Base-by-base conservation (phyloP, 1,140 invertebrate genomes). In the Bombus impatiens region DNA sequence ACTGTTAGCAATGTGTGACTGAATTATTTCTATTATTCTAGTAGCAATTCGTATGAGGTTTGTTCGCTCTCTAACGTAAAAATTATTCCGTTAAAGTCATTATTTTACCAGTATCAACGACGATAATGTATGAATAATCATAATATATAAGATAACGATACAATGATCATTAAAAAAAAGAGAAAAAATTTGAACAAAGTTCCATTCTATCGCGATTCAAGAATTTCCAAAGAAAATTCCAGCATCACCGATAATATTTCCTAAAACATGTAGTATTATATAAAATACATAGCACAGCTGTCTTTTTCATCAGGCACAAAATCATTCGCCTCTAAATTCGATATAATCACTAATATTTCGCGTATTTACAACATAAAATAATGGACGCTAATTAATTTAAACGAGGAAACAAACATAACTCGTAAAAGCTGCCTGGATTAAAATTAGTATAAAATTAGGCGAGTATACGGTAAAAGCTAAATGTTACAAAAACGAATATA, bases 1-100 rank as follows among this genome's bases (percentile, higher is more conserved):
- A 90, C 86, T 90, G 88, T 90, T 90, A 89, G 77, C 78, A 62
- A 87, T 74, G 71, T 81, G 75, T 70, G 57, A 76, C 67, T 88
- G 65, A 67, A 70, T 86, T 83, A 84, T 42, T 62, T 67, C 78
- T 82, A 76, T 83, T 78, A 78, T 68, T 82, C 18, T 70, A 84
- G 35, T 37, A 75, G 32, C 35, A 59, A 74, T 75, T 75, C 47
- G 22, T 77, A 35, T 42, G 12, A n/a, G 42, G 40, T 77, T 77
- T 15, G 32, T 74, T 15, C 22, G 67, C 1, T 22, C 47, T 53
- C 47, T 53, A 83, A 77, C 10, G 59, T 37, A 53, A 44, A 44
- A 65, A 18, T 44, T 10, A 28, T n/a, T 77, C 37, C 1, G 25
- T 57, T 40, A 68, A 70, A 42, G 18, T 70, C 22, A 18, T 40